A percentile compares a stretch with the other conserved stretches of the same genome.
These are phyloP conservation scores for Palythoa grandis DNA, from an alignment of 92 coral and sea anemone species.

Conservation along the genomic window DNA sequence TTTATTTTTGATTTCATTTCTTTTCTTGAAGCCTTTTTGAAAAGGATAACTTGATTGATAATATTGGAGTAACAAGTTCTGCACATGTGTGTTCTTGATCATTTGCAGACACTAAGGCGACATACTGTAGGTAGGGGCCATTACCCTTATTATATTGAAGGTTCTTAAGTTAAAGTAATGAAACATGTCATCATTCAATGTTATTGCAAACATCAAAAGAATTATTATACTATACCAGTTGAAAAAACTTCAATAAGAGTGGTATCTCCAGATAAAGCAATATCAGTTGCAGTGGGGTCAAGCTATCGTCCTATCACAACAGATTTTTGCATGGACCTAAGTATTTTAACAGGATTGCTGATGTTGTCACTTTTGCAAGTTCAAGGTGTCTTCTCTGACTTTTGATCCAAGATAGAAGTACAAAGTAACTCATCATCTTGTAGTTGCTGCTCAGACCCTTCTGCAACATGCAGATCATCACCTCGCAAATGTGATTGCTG, in stretches of 20 bases:
- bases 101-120: not conserved
- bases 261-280: not conserved
- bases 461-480: not conserved
- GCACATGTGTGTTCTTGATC: not conserved
- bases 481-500: not conserved
- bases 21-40: not conserved
- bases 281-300: constrained; percentile 11
- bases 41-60: not conserved
- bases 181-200: not conserved
- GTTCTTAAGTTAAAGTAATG: not conserved
- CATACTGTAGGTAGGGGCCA: not conserved
- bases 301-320: constrained; percentile 30
- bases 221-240: not conserved
- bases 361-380: constrained; percentile 39
- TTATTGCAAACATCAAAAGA: not conserved
- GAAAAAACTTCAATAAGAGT: not conserved
- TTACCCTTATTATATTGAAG: not conserved
- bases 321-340: constrained; percentile 46
- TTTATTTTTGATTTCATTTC: too few species aligned
- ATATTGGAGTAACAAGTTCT: not conserved
- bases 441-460: not conserved
- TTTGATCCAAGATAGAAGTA: not conserved
- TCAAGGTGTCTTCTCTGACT: not conserved
- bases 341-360: constrained; percentile 18
- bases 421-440: not conserved